Conservation (phyloP, 1,140 invertebrate genomes). For the Dendroctonus ponderosae region DNA sequence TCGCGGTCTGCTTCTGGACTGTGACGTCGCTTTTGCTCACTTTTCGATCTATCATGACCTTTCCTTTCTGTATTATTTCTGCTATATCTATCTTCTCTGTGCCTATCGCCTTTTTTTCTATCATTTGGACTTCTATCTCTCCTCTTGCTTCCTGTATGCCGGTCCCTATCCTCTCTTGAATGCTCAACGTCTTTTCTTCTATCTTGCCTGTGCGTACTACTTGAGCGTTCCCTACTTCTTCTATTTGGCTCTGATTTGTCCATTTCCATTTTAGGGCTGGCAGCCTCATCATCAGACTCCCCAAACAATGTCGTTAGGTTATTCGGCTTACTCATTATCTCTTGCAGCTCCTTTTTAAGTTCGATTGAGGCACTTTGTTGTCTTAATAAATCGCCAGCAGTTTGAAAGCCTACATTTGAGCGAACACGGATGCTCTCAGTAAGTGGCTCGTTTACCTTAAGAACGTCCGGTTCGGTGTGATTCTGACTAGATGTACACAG, state of each 20-base stretch:
- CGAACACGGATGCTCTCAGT: no score
- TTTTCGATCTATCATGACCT: conserved; percentile 16
- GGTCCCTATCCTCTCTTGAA: not conserved
- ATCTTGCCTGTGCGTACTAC: conserved; percentile 13
- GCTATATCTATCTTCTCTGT: conserved; percentile 23
- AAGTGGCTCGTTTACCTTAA: no score
- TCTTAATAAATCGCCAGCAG: conserved; percentile 3
- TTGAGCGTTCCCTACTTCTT: conserved; percentile 14
- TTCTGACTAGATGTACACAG: not conserved
- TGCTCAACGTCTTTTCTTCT: conserved; percentile 8
- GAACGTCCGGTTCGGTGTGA: no score
- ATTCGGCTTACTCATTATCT: conserved; percentile 22
- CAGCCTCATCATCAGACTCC: conserved; percentile 32
- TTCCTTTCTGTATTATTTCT: conserved; percentile 14
- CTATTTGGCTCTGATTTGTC: not conserved
- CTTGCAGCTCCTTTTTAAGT: conserved; percentile 17
- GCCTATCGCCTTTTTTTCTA: not conserved
- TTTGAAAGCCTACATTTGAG: conserved; percentile 12
- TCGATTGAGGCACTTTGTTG: conserved; percentile 18
- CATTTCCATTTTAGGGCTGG: not conserved
- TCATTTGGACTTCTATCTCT: conserved; percentile 26
- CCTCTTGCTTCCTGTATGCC: conserved; percentile 1
- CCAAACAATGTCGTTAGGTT: conserved; percentile 34
- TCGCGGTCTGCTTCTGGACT: conserved; percentile 18
- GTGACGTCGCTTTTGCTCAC: conserved; percentile 25